A percentile compares a stretch with the other conserved stretches of the same genome.
Evolutionary conservation across 2,797 vertebrate species (phyloP).

Genomic region (Cryptoprocta ferox): DNA sequence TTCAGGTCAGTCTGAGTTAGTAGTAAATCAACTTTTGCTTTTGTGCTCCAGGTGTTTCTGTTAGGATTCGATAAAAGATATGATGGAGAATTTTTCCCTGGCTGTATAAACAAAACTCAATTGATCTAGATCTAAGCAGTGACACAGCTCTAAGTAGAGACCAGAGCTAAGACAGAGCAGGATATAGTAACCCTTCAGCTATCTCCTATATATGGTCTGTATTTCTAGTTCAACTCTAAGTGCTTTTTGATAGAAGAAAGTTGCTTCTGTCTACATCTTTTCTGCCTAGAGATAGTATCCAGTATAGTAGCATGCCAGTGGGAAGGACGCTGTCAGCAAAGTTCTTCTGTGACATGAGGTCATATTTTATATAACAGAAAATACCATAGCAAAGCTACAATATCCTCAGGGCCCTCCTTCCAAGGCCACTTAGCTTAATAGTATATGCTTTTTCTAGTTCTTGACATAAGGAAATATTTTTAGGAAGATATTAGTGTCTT

Average conservation of each 20-base stretch:
- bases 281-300: not conserved
- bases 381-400: not conserved
- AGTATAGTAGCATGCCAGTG: not conserved
- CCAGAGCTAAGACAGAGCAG: not conserved
- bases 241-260: not conserved
- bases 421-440: not conserved
- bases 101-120: not conserved
- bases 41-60: not conserved
- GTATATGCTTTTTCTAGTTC: not conserved
- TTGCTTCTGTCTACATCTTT: not conserved
- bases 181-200: not conserved
- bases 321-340: not conserved
- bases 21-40: slow-evolving; percentile 41
- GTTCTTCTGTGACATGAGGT: not conserved
- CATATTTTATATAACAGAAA: not conserved
- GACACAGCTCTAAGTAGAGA: not conserved
- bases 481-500: not conserved
- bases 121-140: not conserved
- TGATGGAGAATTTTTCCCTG: slow-evolving; percentile 8
- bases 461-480: slow-evolving; percentile 9
- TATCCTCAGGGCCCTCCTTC: not conserved
- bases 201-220: not conserved
- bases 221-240: slow-evolving; percentile 9
- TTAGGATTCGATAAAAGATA: not conserved
- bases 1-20: slow-evolving; percentile 43